phyloP scores from a whole-genome alignment of 1,140 invertebrate species.

The Microvelia longipes region DNA sequence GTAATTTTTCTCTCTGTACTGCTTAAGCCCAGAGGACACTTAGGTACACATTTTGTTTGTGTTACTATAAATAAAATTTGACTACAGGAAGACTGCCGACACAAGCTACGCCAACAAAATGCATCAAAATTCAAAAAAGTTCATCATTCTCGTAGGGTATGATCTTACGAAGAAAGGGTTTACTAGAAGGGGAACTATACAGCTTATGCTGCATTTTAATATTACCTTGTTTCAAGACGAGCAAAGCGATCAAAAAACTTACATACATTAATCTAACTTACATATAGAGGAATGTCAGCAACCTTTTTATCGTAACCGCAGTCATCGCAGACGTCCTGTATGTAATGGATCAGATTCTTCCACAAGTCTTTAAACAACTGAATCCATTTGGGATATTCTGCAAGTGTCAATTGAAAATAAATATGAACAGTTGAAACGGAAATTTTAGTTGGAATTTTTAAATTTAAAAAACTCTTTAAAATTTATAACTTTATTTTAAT shows the following conservation, averaged over 20 bases:
- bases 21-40: too few relatives aligned
- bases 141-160: too few relatives aligned
- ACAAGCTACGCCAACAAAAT: too few relatives aligned
- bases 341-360: not conserved
- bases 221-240: not conserved
- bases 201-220: not conserved
- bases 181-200: not conserved
- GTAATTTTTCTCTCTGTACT: too few relatives aligned
- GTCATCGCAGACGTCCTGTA: conserved; percentile 12
- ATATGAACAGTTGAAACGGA: not conserved
- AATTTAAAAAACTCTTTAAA: too few relatives aligned
- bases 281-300: conserved; percentile 10
- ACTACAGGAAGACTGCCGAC: too few relatives aligned
- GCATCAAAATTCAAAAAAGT: too few relatives aligned
- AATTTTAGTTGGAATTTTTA: not conserved
- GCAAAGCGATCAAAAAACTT: not conserved
- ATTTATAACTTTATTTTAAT: too few relatives aligned
- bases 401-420: not conserved
- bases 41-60: too few relatives aligned
- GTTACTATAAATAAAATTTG: too few relatives aligned
- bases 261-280: not conserved
- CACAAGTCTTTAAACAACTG: conserved; percentile 5
- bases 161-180: too few relatives aligned
- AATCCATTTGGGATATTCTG: conserved; percentile 4
- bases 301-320: conserved; percentile 12